These are phyloP conservation scores for Agrypnia vestita DNA, from an alignment of 1,140 invertebrate species.

Conservation along the genomic window DNA sequence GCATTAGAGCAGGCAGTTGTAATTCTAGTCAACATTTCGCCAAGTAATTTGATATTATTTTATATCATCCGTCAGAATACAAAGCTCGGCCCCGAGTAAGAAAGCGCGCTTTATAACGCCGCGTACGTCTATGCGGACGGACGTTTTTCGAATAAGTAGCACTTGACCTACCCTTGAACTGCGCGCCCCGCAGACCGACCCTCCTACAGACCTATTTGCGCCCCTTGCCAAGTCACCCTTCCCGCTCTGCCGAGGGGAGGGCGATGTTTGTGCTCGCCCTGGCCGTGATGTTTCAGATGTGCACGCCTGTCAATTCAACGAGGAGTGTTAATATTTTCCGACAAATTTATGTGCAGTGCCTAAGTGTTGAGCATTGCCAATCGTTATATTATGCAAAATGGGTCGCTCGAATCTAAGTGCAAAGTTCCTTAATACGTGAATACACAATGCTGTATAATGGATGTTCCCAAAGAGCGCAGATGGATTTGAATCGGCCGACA, in stretches of 20 bases:
- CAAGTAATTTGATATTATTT: no score
- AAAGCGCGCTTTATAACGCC: background rate
- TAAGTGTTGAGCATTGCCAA: no score
- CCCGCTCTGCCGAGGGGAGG: background rate
- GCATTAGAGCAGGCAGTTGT: no score
- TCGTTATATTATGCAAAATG: no score
- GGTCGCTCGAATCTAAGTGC: no score
- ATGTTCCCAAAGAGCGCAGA: no score
- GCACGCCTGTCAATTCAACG: conserved; percentile 25
- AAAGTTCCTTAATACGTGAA: no score
- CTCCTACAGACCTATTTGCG: background rate
- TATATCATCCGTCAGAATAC: background rate
- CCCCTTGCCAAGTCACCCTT: conserved; percentile 12
- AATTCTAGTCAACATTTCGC: no score
- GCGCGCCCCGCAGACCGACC: background rate
- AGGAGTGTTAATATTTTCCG: background rate
- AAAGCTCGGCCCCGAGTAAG: background rate
- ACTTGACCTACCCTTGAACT: conserved; percentile 3
- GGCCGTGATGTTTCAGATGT: conserved; percentile 5
- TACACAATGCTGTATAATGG: no score
- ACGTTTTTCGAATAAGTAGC: background rate
- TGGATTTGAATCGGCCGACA: no score
- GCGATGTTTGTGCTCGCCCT: background rate
- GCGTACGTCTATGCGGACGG: background rate
- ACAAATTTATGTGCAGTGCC: no score